Percentiles rank a stretch among this genome's conserved stretches.
These are phyloP conservation scores for Scarus forsteni DNA, from an alignment of 2,797 vertebrate species.

Conservation along the genomic window DNA sequence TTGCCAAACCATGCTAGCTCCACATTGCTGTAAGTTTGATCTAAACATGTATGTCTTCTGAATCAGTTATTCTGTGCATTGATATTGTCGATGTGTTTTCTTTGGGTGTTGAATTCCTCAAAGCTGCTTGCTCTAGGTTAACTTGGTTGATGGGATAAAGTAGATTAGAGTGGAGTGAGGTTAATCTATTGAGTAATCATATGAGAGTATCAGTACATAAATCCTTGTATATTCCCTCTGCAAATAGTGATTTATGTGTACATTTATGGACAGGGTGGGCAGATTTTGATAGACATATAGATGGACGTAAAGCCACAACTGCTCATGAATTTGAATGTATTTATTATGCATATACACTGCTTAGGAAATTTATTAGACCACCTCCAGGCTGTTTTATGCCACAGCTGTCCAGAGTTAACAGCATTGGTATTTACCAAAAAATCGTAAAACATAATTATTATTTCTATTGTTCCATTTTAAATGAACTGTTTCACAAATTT, in stretches of 20 bases:
- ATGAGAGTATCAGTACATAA: conserved; percentile 40
- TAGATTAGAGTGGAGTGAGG: conserved; percentile 56
- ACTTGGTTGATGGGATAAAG: conserved; percentile 54
- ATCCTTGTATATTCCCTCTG: conserved; percentile 22
- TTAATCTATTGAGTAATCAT: conserved; percentile 59
- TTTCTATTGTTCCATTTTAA: too few species aligned
- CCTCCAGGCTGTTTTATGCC: too few species aligned
- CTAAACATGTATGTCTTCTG: background rate
- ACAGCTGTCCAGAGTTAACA: too few species aligned
- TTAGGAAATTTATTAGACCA: too few species aligned
- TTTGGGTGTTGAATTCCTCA: conserved; percentile 12
- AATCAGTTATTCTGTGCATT: conserved; percentile 10
- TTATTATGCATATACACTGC: too few species aligned
- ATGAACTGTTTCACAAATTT: too few species aligned
- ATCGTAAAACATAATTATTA: too few species aligned
- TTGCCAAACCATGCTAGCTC: background rate
- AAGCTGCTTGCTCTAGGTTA: conserved; percentile 29
- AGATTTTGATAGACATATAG: background rate
- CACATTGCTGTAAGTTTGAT: background rate
- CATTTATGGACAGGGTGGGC: background rate
- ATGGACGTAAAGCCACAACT: too few species aligned
- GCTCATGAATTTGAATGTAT: too few species aligned
- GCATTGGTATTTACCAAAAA: too few species aligned
- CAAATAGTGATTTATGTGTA: background rate
- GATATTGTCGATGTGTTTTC: conserved; percentile 14